Base-by-base conservation (phyloP, 2,888 invertebrate species). In the Cataglyphis livida region DNA sequence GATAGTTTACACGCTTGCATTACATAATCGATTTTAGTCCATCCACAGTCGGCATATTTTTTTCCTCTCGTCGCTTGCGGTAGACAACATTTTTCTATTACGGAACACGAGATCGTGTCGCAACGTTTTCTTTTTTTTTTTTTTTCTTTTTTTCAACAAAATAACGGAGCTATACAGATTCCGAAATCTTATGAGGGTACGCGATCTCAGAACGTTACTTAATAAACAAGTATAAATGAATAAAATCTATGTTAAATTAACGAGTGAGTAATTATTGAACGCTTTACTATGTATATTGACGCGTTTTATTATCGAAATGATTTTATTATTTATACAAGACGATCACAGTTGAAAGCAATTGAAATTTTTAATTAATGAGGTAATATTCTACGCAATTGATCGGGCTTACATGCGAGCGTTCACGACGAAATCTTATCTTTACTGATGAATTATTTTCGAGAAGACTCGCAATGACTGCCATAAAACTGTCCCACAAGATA, bases 401-500 rank as follows among this genome's bases (percentile, higher is more conserved):
- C 28, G 7, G 25, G 15, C 25, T 76, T 25, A 44, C n/a, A 44
- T 12, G 9, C 41, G 54, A 76, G 66, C 12, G 12, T 38, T 54
- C 12, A 70, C 54, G 15, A 61, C 70, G 35, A 54, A 82, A 87
- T 81, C 64, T 81, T 81, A 74, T 81, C 74, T 81, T 76, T n/a
- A 68, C 76, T 38, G 74, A 48, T 48, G 32, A 74, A 54, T 59
- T 65, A 35, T 76, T 48, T 64, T 76, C 44, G 10, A 59, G 7
- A n/a, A 68, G 57, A n/a, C 3, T 64, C 10, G 41, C 41, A 54
- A 48, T 28, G 28, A 74, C 54, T 51, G 18, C 48, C 12, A 32
- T 62, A 62, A 82, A 73, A 74, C 25, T 38, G 48, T 73, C 41
- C 48, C 25, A 6, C 18, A 4, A 86, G 71, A 86, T 86, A 83